phyloP scores from a whole-genome alignment of 1,140 invertebrate genomes.

The Aphelenchoides fujianensis region DNA sequence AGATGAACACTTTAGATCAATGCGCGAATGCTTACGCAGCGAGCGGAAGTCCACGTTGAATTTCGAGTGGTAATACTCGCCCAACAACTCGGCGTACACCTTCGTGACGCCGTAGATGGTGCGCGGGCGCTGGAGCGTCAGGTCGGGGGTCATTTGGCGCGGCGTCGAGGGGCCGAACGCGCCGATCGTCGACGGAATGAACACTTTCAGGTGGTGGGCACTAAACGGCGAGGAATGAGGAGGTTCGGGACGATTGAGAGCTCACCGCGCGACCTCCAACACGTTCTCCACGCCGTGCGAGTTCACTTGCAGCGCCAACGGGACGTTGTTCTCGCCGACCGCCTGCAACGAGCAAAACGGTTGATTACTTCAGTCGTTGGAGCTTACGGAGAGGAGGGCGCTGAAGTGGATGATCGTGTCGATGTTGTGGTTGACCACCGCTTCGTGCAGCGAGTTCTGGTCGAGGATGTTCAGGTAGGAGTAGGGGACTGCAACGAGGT shows the following conservation, averaged over 20 bases:
- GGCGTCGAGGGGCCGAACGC: conserved; percentile 89
- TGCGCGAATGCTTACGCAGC: too few relatives aligned
- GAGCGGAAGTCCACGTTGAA: conserved; percentile 87
- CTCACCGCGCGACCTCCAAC: conserved; percentile 76
- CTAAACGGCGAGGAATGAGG: conserved; percentile 34
- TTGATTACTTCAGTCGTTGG: conserved; percentile 71
- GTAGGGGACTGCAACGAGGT: conserved; percentile 73
- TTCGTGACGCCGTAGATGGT: conserved; percentile 96
- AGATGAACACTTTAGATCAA: too few relatives aligned
- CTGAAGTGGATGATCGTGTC: conserved; percentile 90
- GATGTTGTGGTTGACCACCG: conserved; percentile 79
- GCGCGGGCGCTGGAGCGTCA: conserved; percentile 81
- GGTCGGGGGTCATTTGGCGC: conserved; percentile 81
- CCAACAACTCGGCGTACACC: conserved; percentile 84
- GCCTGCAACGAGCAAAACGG: too few relatives aligned
- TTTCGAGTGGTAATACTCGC: conserved; percentile 84
- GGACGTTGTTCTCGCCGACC: conserved; percentile 84
- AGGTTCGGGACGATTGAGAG: background rate
- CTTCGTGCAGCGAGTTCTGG: conserved; percentile 77
- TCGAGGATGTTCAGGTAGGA: conserved; percentile 86
- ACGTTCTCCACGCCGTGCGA: conserved; percentile 84
- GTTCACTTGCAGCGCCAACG: conserved; percentile 74
- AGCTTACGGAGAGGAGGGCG: conserved; percentile 80
- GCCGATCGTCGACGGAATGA: conserved; percentile 90
- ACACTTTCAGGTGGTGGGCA: conserved; percentile 78